Evolutionary conservation across 2,113 vertebrate genomes (phyloP).

Genomic region (Motacilla tschutschensis): DNA sequence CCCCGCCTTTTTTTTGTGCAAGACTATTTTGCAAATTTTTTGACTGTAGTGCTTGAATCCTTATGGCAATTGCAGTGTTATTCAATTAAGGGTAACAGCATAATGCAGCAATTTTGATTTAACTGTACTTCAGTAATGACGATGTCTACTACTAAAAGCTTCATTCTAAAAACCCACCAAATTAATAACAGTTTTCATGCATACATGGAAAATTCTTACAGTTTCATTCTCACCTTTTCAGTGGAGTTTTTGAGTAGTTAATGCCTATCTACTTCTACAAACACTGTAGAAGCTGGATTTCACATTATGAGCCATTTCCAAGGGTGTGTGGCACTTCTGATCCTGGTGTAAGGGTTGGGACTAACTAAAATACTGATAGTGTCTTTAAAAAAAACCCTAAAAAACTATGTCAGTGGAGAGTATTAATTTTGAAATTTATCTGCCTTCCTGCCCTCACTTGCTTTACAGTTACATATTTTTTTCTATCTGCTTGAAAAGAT

Average conservation of each 20-base stretch:
- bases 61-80: not conserved
- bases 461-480: not conserved
- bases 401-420: not conserved
- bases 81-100: not conserved
- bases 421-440: not conserved
- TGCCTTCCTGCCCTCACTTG: not conserved
- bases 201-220: not conserved
- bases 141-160: not conserved
- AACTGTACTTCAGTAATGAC: not conserved
- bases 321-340: not conserved
- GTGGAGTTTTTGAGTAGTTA: not conserved
- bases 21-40: not conserved
- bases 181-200: not conserved
- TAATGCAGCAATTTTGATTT: not conserved
- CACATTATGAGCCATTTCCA: not conserved
- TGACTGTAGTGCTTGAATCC: not conserved
- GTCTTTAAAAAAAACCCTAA: not conserved
- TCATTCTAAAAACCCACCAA: not conserved
- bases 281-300: not conserved
- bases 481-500: not conserved
- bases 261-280: not conserved
- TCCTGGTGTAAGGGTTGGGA: not conserved
- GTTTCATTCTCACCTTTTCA: not conserved
- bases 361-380: not conserved
- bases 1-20: fast-evolving